Conservation (phyloP, 2,888 invertebrate genomes). For the Cataglyphis livida region DNA sequence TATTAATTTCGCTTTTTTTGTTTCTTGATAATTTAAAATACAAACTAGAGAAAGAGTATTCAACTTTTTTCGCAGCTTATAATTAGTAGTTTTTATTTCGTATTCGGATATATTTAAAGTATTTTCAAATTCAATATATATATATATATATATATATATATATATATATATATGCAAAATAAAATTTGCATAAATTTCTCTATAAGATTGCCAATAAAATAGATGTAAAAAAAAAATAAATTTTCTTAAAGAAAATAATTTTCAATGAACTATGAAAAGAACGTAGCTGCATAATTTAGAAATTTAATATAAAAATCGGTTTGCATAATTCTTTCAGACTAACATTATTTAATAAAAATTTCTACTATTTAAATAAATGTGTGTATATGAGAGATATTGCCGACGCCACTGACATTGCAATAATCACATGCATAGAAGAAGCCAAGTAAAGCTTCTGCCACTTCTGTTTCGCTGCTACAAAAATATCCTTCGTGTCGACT, state of each 20-base stretch:
- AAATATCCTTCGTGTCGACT: conserved; percentile 80
- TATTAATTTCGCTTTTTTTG: background rate
- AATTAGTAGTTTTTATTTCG: background rate
- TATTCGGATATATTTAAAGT: background rate
- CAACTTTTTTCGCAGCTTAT: background rate
- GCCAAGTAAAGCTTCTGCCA: conserved; percentile 60
- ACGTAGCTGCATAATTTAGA: background rate
- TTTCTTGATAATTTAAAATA: background rate
- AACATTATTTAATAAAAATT: background rate
- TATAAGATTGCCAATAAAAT: background rate
- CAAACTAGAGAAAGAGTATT: background rate
- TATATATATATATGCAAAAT: background rate
- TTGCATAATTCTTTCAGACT: background rate
- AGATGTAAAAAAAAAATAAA: too few relatives aligned
- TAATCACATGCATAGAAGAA: conserved; percentile 43
- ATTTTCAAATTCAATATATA: too few relatives aligned
- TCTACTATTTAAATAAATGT: background rate
- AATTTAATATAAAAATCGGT: conserved; percentile 21
- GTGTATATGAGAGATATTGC: background rate
- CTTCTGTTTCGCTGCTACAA: conserved; percentile 78
- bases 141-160: too few relatives aligned
- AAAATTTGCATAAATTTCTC: background rate
- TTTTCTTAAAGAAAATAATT: background rate
- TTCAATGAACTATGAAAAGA: background rate
- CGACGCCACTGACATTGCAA: background rate